Percentiles rank a stretch among this genome's conserved stretches.
Evolutionary conservation across 92 coral and sea anemone genomes (phyloP).

Genomic region (Phenganax stokvisi): DNA sequence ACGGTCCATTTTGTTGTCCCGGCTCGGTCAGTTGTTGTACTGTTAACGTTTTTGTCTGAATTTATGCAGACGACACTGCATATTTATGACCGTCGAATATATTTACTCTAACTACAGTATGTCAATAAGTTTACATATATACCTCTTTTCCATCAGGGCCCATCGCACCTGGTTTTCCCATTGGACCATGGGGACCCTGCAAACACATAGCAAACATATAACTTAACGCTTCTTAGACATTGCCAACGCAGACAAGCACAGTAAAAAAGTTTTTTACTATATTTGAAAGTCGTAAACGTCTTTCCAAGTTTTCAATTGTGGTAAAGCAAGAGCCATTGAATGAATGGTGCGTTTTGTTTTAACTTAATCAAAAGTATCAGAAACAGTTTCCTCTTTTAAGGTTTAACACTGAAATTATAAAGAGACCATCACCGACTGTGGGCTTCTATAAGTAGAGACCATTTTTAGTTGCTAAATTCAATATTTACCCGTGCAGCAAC

Average conservation of each 20-base stretch:
- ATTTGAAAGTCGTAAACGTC: too few relatives aligned
- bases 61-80: not conserved
- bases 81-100: not conserved
- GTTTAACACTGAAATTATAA: not conserved
- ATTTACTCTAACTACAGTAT: not conserved
- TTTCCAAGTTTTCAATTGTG: too few relatives aligned
- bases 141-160: slow-evolving; percentile 30
- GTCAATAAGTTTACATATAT: not conserved
- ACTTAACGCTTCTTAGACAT: too few relatives aligned
- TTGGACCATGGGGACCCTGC: slow-evolving; percentile 31
- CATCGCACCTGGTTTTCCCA: slow-evolving; percentile 19
- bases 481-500: slow-evolving; percentile 23
- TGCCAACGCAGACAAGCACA: too few relatives aligned
- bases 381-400: too few relatives aligned
- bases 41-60: not conserved
- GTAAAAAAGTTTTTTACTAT: too few relatives aligned
- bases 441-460: not conserved
- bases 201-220: not conserved
- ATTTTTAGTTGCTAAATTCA: not conserved
- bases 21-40: not conserved
- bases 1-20: too few relatives aligned
- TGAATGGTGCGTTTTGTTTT: too few relatives aligned
- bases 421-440: not conserved
- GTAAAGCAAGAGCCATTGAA: too few relatives aligned
- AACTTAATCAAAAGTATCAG: too few relatives aligned